These are phyloP conservation scores for Pandemis corylana DNA, from an alignment of 2,888 invertebrate species.

Conservation along the genomic window DNA sequence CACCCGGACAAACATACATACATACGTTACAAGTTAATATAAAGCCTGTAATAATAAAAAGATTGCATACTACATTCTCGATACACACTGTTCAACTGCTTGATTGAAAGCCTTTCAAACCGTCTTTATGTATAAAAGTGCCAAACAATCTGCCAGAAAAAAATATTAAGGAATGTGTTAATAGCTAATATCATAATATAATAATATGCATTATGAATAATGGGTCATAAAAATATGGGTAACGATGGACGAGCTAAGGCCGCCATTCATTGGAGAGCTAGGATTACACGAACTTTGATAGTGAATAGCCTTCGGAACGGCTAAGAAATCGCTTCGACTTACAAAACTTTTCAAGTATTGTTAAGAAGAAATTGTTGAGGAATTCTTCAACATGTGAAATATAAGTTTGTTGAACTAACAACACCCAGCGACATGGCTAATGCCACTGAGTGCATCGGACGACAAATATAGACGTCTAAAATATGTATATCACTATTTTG, in stretches of 20 bases:
- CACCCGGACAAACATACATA: too few species aligned
- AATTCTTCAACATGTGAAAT: neutral
- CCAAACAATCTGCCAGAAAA: too few species aligned
- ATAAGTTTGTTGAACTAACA: neutral
- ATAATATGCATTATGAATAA: neutral
- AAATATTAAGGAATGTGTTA: too few species aligned
- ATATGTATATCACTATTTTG: too few species aligned
- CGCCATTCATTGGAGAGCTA: constrained; percentile 13
- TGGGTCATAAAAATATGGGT: constrained; percentile 8
- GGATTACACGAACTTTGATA: constrained; percentile 27
- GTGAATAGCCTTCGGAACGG: constrained; percentile 24
- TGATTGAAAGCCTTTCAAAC: too few species aligned
- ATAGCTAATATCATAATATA: too few species aligned
- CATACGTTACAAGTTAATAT: too few species aligned
- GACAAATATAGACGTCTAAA: neutral
- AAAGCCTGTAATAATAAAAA: too few species aligned
- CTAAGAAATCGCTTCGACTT: constrained; percentile 6
- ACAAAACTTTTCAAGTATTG: constrained; percentile 13
- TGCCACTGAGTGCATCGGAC: too few species aligned
- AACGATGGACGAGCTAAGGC: neutral
- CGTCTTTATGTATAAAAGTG: too few species aligned
- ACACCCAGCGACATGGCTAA: neutral
- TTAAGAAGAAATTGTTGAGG: neutral
- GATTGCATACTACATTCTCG: too few species aligned
- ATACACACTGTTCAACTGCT: too few species aligned